These are phyloP conservation scores for Thomomys bottae DNA, from an alignment of 2,113 vertebrate genomes.

Conservation along the genomic window DNA sequence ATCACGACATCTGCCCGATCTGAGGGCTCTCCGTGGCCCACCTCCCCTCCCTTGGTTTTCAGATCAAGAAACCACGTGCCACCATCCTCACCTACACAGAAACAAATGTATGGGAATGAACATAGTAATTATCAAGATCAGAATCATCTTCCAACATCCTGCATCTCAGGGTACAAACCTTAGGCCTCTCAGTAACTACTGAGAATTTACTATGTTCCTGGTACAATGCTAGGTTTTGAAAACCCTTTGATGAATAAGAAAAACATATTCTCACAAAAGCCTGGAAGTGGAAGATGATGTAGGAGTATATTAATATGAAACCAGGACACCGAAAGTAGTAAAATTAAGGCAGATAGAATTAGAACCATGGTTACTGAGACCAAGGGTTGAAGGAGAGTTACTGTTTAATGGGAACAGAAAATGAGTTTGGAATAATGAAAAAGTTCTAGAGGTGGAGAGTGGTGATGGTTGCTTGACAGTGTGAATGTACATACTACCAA, in stretches of 20 bases:
- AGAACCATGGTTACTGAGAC: neutral
- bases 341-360: neutral
- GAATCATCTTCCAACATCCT: slow-evolving; percentile 26
- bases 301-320: neutral
- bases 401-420: neutral
- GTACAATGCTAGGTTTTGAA: neutral
- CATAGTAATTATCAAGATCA: neutral
- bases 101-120: neutral
- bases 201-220: neutral
- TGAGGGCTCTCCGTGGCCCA: slow-evolving; percentile 88
- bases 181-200: neutral
- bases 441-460: neutral
- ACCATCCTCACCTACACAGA: slow-evolving; percentile 87
- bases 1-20: slow-evolving; percentile 91
- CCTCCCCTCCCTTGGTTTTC: slow-evolving; percentile 88
- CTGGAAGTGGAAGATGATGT: neutral
- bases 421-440: neutral
- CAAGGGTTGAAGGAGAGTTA: neutral
- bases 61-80: slow-evolving; percentile 96
- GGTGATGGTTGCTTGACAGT: neutral
- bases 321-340: neutral
- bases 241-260: neutral
- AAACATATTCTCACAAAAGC: slow-evolving; percentile 26
- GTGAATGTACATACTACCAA: neutral
- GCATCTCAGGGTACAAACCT: slow-evolving; percentile 32